Evolutionary conservation across 1,140 invertebrate species (phyloP).

Genomic region (Diuraphis noxia): DNA sequence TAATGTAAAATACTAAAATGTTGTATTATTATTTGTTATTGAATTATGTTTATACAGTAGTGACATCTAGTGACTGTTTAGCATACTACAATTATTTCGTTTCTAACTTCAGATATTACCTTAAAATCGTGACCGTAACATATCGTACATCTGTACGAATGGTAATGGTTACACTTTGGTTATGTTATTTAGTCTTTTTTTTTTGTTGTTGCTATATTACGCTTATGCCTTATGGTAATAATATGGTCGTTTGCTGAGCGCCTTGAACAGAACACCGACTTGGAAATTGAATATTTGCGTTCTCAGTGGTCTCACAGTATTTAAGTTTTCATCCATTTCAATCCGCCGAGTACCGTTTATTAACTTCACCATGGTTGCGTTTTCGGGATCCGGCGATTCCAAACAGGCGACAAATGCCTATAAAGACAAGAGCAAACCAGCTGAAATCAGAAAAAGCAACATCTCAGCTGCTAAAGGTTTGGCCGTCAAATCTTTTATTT

Average conservation of each 20-base stretch:
- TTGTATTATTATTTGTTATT: background rate
- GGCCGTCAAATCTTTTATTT: background rate
- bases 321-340: conserved; percentile 37
- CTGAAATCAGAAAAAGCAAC: conserved; percentile 70
- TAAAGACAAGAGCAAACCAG: conserved; percentile 55
- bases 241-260: background rate
- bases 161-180: background rate
- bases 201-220: background rate
- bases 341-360: background rate
- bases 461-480: conserved; percentile 97
- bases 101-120: background rate
- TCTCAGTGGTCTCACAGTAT: too few relatives aligned
- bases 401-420: conserved; percentile 50
- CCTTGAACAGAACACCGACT: background rate
- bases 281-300: background rate
- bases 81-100: background rate
- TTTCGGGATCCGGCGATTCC: conserved; percentile 50
- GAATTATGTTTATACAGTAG: background rate
- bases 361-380: conserved; percentile 18
- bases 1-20: too few relatives aligned
- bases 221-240: too few relatives aligned
- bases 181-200: background rate
- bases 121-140: background rate
- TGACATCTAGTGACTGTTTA: background rate
- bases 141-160: background rate